Percentiles rank a stretch among this genome's conserved stretches.
These are phyloP conservation scores for Diacarnus erythraeanus DNA, from an alignment of 37 sponge, comb jelly and placozoan species.

Conservation along the genomic window DNA sequence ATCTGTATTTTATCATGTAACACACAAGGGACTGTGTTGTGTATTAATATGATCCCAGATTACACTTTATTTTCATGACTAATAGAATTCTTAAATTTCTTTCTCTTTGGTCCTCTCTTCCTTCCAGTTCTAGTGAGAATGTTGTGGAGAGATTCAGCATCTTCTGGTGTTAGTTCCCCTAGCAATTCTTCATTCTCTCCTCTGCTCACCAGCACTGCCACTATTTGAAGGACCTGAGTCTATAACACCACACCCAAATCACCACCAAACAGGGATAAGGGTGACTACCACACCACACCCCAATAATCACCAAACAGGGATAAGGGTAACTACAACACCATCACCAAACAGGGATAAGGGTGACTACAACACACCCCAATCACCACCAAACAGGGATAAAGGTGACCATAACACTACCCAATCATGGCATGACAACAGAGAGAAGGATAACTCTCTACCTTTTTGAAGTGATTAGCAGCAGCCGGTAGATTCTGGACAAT, in stretches of 20 bases:
- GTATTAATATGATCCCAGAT: neutral
- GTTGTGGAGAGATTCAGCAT: slow-evolving; percentile 2
- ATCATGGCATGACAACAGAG: no score
- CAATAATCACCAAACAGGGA: neutral
- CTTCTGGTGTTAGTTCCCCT: slow-evolving; percentile 1
- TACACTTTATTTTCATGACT: no score
- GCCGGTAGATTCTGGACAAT: slow-evolving; percentile 13
- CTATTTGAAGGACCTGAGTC: slow-evolving; percentile 14
- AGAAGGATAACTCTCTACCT: slow-evolving; percentile 13
- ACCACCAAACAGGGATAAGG: neutral
- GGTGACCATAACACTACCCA: neutral
- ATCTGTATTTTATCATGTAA: no score
- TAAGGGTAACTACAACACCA: neutral
- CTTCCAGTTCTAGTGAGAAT: neutral
- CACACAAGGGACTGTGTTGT: no score
- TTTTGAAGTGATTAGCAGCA: slow-evolving; percentile 47
- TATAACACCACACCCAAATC: neutral
- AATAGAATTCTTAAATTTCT: neutral
- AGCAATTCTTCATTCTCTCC: neutral
- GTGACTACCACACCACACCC: neutral
- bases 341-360: neutral
- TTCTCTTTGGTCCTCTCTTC: slow-evolving; percentile 4
- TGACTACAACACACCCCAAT: neutral
- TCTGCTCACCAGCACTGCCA: neutral
- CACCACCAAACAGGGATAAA: neutral